A percentile compares a stretch with the other conserved stretches of the same genome.
phyloP scores from a whole-genome alignment of 2,888 invertebrate genomes.

The Allolobophora icterica region DNA sequence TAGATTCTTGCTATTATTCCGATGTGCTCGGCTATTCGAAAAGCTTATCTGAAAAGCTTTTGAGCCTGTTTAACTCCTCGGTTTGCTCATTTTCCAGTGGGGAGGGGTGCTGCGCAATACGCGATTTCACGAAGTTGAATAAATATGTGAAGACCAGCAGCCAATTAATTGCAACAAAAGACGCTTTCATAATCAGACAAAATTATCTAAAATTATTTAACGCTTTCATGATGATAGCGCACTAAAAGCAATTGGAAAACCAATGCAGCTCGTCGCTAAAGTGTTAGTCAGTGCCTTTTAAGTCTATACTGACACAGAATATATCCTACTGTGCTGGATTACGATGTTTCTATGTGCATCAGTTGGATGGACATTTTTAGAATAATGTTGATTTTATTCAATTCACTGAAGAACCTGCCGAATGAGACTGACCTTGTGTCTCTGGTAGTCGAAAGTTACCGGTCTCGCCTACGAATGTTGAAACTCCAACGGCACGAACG shows the following conservation, averaged over 20 bases:
- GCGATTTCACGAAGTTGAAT: neutral
- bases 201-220: too few relatives aligned
- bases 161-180: neutral
- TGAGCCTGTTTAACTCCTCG: too few relatives aligned
- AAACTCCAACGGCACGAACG: constrained; percentile 17
- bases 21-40: neutral
- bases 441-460: neutral
- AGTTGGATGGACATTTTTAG: neutral
- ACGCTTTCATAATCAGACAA: neutral
- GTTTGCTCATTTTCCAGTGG: neutral
- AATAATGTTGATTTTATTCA: too few relatives aligned
- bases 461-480: neutral
- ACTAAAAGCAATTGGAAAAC: too few relatives aligned
- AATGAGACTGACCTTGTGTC: neutral
- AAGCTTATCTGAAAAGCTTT: neutral
- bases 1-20: neutral
- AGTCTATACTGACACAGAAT: neutral
- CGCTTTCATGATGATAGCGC: too few relatives aligned
- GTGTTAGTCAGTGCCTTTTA: neutral
- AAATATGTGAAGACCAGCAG: neutral
- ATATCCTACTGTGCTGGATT: neutral
- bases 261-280: too few relatives aligned
- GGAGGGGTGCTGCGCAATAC: neutral
- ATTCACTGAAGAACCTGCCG: neutral
- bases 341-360: neutral